These are phyloP conservation scores for Hoplostethus atlanticus DNA, from an alignment of 2,797 vertebrate genomes.

Conservation along the genomic window DNA sequence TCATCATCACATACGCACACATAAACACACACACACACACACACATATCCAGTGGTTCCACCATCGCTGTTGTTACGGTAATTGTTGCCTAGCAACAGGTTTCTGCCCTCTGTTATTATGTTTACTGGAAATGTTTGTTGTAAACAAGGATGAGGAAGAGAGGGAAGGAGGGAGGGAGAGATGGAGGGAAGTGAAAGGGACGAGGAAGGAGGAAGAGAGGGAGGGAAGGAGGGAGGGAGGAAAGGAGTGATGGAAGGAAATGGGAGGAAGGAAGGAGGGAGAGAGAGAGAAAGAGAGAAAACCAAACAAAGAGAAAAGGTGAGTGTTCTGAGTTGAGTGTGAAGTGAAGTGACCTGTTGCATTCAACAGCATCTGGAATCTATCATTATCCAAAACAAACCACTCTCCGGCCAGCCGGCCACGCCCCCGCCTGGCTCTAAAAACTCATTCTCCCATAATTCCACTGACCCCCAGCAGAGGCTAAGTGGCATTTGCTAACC, in stretches of 20 bases:
- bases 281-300: constrained; percentile 4
- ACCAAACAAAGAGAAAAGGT: constrained; percentile 6
- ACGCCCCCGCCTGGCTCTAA: constrained; percentile 55
- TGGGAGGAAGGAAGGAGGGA: constrained; percentile 23
- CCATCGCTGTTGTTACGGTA: constrained; percentile 46
- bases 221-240: neutral
- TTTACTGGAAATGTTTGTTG: constrained; percentile 73
- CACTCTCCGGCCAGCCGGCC: constrained; percentile 22
- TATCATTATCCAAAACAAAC: constrained; percentile 78
- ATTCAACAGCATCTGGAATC: constrained; percentile 38
- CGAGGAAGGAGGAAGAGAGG: neutral
- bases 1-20: constrained; percentile 21
- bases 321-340: constrained; percentile 48
- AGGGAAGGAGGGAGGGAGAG: neutral
- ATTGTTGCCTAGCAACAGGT: constrained; percentile 75
- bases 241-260: constrained; percentile 6
- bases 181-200: neutral
- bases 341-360: constrained; percentile 43
- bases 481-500: constrained; percentile 67
- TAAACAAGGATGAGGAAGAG: constrained; percentile 61
- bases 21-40: constrained; percentile 25
- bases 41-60: constrained; percentile 23
- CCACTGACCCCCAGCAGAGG: constrained; percentile 58
- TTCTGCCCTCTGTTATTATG: constrained; percentile 67
- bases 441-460: constrained; percentile 72